phyloP scores from a whole-genome alignment of 2,113 vertebrate species.

The Passer domesticus region DNA sequence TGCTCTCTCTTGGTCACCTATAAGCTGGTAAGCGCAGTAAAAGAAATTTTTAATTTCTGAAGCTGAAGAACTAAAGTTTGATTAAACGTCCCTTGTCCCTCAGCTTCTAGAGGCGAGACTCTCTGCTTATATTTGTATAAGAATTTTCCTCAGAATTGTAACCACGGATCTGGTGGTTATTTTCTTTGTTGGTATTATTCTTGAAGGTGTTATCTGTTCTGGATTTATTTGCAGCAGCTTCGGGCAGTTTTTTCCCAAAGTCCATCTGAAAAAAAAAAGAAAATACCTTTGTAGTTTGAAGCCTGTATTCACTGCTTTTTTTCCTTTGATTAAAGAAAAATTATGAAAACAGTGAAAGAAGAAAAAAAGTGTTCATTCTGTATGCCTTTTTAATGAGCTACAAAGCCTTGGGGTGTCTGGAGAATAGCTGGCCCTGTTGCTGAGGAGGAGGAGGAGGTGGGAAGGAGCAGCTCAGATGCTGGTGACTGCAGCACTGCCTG shows the following conservation, averaged over 20 bases:
- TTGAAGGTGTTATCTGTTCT: slow-evolving; percentile 11
- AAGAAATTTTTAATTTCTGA: background rate
- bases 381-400: background rate
- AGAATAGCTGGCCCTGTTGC: background rate
- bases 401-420: background rate
- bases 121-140: slow-evolving; percentile 62
- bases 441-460: background rate
- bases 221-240: slow-evolving; percentile 16
- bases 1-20: background rate
- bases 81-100: background rate
- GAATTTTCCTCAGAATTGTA: slow-evolving; percentile 68
- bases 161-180: background rate
- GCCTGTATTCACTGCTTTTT: background rate
- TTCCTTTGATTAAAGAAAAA: background rate
- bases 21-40: background rate
- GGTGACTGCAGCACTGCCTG: too few species aligned
- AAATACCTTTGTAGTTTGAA: background rate
- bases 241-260: background rate
- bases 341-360: background rate
- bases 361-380: background rate
- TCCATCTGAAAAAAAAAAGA: slow-evolving; percentile 42
- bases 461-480: background rate
- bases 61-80: background rate
- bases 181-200: slow-evolving; percentile 39
- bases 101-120: slow-evolving; percentile 66